Evolutionary conservation across 2,888 invertebrate genomes (phyloP).

Genomic region (Rhagonycha lutea): DNA sequence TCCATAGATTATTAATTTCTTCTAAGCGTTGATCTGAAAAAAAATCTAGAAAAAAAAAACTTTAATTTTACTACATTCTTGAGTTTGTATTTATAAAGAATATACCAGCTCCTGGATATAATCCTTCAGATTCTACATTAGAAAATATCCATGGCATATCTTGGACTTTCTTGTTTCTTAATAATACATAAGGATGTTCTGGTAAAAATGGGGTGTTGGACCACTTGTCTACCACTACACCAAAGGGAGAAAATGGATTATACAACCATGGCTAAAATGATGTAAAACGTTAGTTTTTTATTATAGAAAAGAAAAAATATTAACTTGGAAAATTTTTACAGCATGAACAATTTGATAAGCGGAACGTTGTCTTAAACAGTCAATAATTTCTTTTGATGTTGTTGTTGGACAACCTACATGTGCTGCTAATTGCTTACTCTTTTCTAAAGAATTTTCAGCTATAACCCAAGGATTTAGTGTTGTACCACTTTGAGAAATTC

Average conservation of each 20-base stretch:
- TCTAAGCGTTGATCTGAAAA: constrained; percentile 40
- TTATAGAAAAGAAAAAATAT: not conserved
- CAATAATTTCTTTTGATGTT: constrained; percentile 61
- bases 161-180: constrained; percentile 63
- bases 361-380: constrained; percentile 67
- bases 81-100: not conserved
- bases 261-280: constrained; percentile 61
- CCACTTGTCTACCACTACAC: constrained; percentile 68
- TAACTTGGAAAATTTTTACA: constrained; percentile 62
- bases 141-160: constrained; percentile 73
- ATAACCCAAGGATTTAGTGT: constrained; percentile 65
- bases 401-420: constrained; percentile 66
- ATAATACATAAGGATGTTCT: constrained; percentile 66
- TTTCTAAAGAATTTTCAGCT: constrained; percentile 61
- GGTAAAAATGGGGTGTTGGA: constrained; percentile 66
- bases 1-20: constrained; percentile 48
- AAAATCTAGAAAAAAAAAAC: constrained; percentile 42
- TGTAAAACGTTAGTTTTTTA: not conserved
- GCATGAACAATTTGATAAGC: constrained; percentile 64
- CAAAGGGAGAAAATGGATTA: constrained; percentile 74
- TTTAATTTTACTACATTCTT: not conserved
- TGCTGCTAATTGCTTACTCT: constrained; percentile 64
- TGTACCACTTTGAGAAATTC: constrained; percentile 73
- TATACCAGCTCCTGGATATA: constrained; percentile 71
- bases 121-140: constrained; percentile 72